Evolutionary conservation across 2,888 invertebrate species (phyloP), one percentile per base, ranked within the genome.

Genomic region (Silvanus unidentatus): DNA sequence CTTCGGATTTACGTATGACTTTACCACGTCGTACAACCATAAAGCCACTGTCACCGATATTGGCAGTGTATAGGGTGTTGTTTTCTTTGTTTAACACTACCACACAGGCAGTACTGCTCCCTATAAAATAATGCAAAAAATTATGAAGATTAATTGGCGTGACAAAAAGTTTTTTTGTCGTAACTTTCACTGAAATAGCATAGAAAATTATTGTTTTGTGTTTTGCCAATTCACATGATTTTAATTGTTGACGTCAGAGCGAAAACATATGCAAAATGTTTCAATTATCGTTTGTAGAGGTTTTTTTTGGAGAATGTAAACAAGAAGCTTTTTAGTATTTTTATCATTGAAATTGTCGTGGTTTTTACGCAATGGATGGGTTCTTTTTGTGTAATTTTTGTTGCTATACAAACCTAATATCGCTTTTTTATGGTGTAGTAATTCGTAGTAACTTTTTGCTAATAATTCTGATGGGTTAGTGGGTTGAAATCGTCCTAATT

Each of bases 41-140:
- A 73, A 93, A 97, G 10, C 98, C 98, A 66, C 96, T 96, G 75
- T 98, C 98, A n/a, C 98, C 98, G 58, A 98, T 90, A 75, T 98
- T 98, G 41, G 97, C 97, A 10, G 97, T 90, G 64, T 95, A 92
- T 66, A 98, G 82, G 55, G 86, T 88, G 67, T 85, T 85, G 61
- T 89, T 93, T 62, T 87, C 88, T 58, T 90, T 84, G 72, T 95
- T 93, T 50, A 98, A 77, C 55, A 96, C 86, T 67, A 98, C 87
- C 45, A 98, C 89, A 73, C 98, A 98, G 1, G 97, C 98, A 55
- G 98, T 98, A 71, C 96, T 96, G 75, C 97, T 97, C 60, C 96
- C 95, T 90, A 72, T 16, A 72, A 66, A 50, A 46, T 56, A 52
- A 47, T 22, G 3, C 3, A 51, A 53, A 41, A 47, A 46, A 9